A percentile compares a stretch with the other conserved stretches of the same genome.
Evolutionary conservation across 1,140 invertebrate species (phyloP).

Genomic region (Zaprionus kolodkinae): DNA sequence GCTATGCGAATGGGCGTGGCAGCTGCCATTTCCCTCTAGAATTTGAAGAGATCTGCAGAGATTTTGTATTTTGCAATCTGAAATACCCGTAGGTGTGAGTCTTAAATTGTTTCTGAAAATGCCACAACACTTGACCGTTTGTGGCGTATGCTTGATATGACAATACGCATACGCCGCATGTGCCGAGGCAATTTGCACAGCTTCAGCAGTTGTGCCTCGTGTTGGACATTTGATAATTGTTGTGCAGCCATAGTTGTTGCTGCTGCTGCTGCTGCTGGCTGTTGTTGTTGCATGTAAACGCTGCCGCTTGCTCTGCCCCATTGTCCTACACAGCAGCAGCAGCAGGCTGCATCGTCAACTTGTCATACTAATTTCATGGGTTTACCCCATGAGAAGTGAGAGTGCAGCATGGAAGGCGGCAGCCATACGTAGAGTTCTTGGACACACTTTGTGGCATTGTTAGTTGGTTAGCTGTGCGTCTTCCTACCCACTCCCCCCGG

Average conservation of each 20-base stretch:
- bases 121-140: background rate
- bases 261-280: background rate
- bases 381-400: slow-evolving; percentile 1
- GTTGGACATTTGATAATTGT: slow-evolving; percentile 7
- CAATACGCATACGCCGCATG: slow-evolving; percentile 39
- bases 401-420: no score
- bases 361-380: slow-evolving; percentile 74
- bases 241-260: slow-evolving; percentile 10
- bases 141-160: slow-evolving; percentile 36
- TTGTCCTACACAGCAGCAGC: slow-evolving; percentile 9
- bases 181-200: slow-evolving; percentile 10
- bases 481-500: background rate
- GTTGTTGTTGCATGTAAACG: slow-evolving; percentile 8
- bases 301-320: slow-evolving; percentile 7
- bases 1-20: slow-evolving; percentile 1
- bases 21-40: background rate
- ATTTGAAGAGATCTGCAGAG: background rate
- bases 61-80: background rate
- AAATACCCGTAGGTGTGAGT: background rate
- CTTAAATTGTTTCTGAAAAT: background rate
- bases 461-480: background rate
- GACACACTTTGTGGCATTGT: slow-evolving; percentile 5
- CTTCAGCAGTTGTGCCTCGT: background rate
- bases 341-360: slow-evolving; percentile 63
- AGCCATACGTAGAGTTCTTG: slow-evolving; percentile 4